Evolutionary conservation across 2,113 vertebrate species (phyloP), one percentile per base, ranked within the genome.

Genomic region (Xenopus borealis): DNA sequence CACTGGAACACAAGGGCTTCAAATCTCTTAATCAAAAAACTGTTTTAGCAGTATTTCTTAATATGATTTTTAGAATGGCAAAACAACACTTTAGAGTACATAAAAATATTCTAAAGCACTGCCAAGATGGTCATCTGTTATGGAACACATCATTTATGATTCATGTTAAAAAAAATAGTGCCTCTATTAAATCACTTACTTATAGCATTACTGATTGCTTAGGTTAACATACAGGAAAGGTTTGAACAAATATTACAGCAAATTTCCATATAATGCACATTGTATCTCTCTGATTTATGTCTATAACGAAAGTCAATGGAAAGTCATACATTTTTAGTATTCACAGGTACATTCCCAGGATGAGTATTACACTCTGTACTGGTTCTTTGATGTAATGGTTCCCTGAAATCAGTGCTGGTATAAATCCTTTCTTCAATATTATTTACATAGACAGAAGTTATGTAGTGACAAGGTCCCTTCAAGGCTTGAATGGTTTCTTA

Each of bases 381-480:
- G 79, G 79, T 82, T 77, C 78, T 87, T 73, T 86, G 83, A 89
- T 85, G 72, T 79, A 78, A 18, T 79, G 78, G 78, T 81, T 85
- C 75, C 72, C 81, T 66, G 66, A 82, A 85, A 83, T 85, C 14
- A 0, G 69, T 77, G 50, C 80, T 80, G 84, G 79, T 83, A 89
- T 82, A 88, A 86, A 85, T 81, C 82, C 81, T 86, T 85, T 27
- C 75, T 85, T 86, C 82, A 81, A 82, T 88, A 84, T 86, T 89
- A 90, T 89, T 91, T 91, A 92, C 87, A 89, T 80, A 90, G 88
- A 83, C 82, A 88, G 86, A 88, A 87, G 82, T 85, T 88, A 84
- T 89, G 86, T 89, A 88, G 87, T 90, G 89, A 91, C 88, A 89
- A 91, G 87, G 85, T 89, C 88, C 86, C 87, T 87, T 90, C 88